Conservation (phyloP, 2,888 invertebrate species). For the Agelastica alni region DNA sequence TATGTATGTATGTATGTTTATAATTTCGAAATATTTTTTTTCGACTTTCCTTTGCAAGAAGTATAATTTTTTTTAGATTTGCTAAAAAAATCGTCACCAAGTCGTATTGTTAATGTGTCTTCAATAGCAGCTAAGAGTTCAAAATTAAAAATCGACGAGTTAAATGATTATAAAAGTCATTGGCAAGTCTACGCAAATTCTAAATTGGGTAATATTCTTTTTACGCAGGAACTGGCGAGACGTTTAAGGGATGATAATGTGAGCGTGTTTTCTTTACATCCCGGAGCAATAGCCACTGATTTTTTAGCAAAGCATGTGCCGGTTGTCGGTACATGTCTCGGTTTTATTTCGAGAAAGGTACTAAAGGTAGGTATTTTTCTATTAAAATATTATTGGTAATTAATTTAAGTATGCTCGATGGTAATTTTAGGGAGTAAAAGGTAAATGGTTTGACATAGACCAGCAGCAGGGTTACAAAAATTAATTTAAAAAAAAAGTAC, state of each 20-base stretch:
- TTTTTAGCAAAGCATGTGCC: neutral
- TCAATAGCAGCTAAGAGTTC: conserved; percentile 37
- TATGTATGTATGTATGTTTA: too few species aligned
- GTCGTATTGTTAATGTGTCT: conserved; percentile 44
- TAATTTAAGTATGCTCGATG: too few species aligned
- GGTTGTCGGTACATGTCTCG: too few species aligned
- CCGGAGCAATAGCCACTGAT: conserved; percentile 36
- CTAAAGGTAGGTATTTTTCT: too few species aligned
- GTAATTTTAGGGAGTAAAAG: too few species aligned
- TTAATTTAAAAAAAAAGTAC: too few species aligned
- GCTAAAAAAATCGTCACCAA: conserved; percentile 49
- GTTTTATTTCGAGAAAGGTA: neutral
- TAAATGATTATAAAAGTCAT: conserved; percentile 30
- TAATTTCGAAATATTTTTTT: too few species aligned
- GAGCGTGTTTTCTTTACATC: conserved; percentile 43
- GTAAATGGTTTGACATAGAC: too few species aligned
- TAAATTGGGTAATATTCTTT: conserved; percentile 45
- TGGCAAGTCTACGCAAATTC: conserved; percentile 32
- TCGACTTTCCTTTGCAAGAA: too few species aligned
- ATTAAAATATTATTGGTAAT: too few species aligned
- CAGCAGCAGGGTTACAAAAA: too few species aligned
- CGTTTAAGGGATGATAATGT: conserved; percentile 38
- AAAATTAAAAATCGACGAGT: conserved; percentile 29
- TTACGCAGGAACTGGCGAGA: conserved; percentile 41
- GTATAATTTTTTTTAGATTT: conserved; percentile 60